Evolutionary conservation across 2,888 invertebrate genomes (phyloP).

Genomic region (Cheilosia vulpina): DNA sequence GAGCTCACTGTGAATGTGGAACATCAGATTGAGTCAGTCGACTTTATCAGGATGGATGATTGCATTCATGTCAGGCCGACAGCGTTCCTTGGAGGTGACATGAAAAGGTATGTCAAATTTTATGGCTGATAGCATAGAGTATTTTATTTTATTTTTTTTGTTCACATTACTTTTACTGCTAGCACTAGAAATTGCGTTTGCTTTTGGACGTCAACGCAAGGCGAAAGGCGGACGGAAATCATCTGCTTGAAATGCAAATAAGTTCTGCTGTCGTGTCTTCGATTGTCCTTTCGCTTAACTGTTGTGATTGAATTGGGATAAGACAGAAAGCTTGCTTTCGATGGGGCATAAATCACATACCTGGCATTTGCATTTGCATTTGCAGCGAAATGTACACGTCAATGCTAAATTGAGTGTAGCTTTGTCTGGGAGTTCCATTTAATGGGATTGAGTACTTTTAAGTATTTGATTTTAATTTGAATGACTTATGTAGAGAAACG

Average conservation of each 20-base stretch:
- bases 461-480: no score
- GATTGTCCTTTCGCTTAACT: conserved; percentile 43
- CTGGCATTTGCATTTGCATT: conserved; percentile 13
- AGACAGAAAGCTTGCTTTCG: conserved; percentile 18
- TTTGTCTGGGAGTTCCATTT: neutral
- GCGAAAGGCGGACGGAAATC: neutral
- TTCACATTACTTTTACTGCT: conserved; percentile 27
- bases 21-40: conserved; percentile 73
- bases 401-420: conserved; percentile 19
- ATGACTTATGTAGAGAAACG: no score
- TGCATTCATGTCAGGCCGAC: conserved; percentile 73
- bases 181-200: conserved; percentile 39
- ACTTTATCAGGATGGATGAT: conserved; percentile 72
- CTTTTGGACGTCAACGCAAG: conserved; percentile 47
- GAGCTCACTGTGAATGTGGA: conserved; percentile 52
- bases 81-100: conserved; percentile 71
- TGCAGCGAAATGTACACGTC: neutral
- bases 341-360: conserved; percentile 46
- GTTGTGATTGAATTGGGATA: conserved; percentile 48
- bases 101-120: conserved; percentile 74
- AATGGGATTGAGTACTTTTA: neutral
- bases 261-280: conserved; percentile 26
- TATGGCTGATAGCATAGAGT: conserved; percentile 67
- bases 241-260: conserved; percentile 54
- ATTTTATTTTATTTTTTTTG: conserved; percentile 17